phyloP scores from a whole-genome alignment of 1,140 invertebrate genomes.

The Nasonia giraulti region DNA sequence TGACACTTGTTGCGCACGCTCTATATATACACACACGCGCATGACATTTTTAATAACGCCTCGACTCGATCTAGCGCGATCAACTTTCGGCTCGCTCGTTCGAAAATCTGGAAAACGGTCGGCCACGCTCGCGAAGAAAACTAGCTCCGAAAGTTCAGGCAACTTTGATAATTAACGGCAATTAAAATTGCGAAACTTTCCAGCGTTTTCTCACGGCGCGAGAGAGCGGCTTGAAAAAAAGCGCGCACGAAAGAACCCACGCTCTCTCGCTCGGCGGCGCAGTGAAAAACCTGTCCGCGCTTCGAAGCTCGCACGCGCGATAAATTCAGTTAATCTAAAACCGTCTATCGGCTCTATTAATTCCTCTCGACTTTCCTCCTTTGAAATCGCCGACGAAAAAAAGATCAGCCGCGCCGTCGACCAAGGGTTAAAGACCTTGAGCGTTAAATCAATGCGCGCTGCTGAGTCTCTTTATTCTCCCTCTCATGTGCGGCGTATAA shows the following conservation, averaged over 20 bases:
- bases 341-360: neutral
- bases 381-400: neutral
- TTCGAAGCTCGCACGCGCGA: neutral
- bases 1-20: slow-evolving; percentile 42
- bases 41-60: neutral
- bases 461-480: slow-evolving; percentile 25
- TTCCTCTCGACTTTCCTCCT: neutral
- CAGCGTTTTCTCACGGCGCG: neutral
- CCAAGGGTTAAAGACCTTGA: slow-evolving; percentile 44
- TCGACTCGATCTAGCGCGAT: neutral
- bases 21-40: slow-evolving; percentile 13
- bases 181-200: neutral
- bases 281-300: neutral
- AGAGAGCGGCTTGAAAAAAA: neutral
- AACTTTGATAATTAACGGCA: neutral
- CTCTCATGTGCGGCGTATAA: slow-evolving; percentile 37
- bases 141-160: neutral
- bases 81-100: neutral
- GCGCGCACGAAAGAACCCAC: neutral
- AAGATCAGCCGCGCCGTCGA: neutral
- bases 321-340: neutral
- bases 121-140: no score
- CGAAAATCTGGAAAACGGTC: no score
- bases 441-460: slow-evolving; percentile 34
- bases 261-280: neutral